Conservation (phyloP, 2,113 vertebrate species). For the Carassius carassius region DNA sequence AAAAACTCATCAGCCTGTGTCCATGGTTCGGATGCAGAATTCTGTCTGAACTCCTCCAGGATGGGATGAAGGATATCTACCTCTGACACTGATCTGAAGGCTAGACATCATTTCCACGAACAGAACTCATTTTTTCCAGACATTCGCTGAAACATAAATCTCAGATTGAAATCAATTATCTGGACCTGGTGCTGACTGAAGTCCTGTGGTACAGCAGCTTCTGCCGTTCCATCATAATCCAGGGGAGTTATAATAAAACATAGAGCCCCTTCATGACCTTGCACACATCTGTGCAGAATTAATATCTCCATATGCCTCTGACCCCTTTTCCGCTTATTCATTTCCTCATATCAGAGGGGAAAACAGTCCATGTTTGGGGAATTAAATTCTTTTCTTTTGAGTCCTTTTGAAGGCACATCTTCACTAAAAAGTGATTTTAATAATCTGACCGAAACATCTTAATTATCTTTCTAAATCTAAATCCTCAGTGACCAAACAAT, state of each 20-base stretch:
- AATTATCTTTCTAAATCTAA: constrained; percentile 46
- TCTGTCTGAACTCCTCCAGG: constrained; percentile 6
- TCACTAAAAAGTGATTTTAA: constrained; percentile 45
- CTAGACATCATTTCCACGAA: not conserved
- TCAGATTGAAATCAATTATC: constrained; percentile 50
- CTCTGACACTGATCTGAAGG: constrained; percentile 24
- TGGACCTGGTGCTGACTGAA: constrained; percentile 5
- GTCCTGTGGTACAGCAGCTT: not conserved
- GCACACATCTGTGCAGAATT: constrained; percentile 40
- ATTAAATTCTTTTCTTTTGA: constrained; percentile 26
- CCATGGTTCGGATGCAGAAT: constrained; percentile 7
- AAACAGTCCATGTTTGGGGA: constrained; percentile 6
- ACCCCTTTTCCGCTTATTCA: constrained; percentile 17
- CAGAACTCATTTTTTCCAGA: constrained; percentile 11
- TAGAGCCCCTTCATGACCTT: constrained; percentile 34
- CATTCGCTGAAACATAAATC: constrained; percentile 47
- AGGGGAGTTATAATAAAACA: constrained; percentile 44
- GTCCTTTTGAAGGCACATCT: constrained; percentile 37
- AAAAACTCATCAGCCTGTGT: constrained; percentile 48
- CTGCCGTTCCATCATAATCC: constrained; percentile 42
- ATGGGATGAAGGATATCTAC: constrained; percentile 41
- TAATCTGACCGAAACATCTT: constrained; percentile 43
- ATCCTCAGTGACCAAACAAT: constrained; percentile 33
- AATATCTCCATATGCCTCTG: constrained; percentile 45
- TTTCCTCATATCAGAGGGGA: not conserved